phyloP scores from a whole-genome alignment of 2,113 vertebrate species.

The Daphoenositta chrysoptera region DNA sequence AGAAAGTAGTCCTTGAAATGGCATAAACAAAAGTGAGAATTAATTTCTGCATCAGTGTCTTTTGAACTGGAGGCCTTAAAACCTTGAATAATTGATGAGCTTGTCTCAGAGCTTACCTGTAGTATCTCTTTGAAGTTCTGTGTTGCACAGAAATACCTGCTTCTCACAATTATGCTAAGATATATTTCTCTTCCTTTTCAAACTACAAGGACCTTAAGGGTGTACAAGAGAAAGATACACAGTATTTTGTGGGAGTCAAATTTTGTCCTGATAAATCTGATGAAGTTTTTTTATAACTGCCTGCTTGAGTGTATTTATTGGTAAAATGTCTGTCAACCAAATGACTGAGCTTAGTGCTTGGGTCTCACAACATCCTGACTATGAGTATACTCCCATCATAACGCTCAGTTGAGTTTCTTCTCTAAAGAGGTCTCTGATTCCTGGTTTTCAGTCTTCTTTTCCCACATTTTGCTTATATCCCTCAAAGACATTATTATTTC shows the following conservation, averaged over 20 bases:
- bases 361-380: neutral
- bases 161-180: neutral
- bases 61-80: neutral
- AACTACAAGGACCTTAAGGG: neutral
- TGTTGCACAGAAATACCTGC: neutral
- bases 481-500: neutral
- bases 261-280: neutral
- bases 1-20: neutral
- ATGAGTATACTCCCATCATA: neutral
- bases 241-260: neutral
- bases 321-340: neutral
- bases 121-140: neutral
- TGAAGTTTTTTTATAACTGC: neutral
- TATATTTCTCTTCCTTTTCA: neutral
- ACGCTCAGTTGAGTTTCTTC: neutral
- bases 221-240: neutral
- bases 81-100: neutral
- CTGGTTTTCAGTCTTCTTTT: neutral
- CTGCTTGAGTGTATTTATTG: neutral
- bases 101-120: neutral
- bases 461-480: neutral
- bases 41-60: neutral
- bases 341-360: neutral
- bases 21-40: neutral
- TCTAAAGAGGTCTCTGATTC: neutral